A percentile compares a stretch with the other conserved stretches of the same genome.
Conservation (phyloP, 1,140 invertebrate species). For the Dreissena polymorpha region DNA sequence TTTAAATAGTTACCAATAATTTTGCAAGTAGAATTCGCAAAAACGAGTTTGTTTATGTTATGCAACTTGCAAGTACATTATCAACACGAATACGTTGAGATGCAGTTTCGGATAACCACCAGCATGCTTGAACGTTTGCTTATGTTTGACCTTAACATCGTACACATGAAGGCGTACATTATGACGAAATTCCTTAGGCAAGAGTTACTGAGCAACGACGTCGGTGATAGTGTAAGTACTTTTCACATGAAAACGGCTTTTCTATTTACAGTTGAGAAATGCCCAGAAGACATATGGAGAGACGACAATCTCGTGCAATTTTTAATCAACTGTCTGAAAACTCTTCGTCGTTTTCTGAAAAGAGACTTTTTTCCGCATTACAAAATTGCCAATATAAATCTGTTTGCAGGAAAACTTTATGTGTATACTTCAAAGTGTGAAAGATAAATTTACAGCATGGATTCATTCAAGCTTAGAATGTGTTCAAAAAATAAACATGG, state of each 20-base stretch:
- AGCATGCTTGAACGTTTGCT: neutral
- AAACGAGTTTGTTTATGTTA: too few relatives aligned
- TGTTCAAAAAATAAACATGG: neutral
- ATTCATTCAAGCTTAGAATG: neutral
- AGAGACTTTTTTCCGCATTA: neutral
- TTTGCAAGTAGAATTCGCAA: too few relatives aligned
- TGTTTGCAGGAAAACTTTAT: neutral
- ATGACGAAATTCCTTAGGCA: neutral
- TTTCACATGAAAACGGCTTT: slow-evolving; percentile 3
- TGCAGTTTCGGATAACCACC: neutral
- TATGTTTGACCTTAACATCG: neutral
- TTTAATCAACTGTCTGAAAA: neutral
- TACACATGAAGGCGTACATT: neutral
- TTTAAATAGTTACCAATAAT: too few relatives aligned
- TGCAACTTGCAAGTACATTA: too few relatives aligned
- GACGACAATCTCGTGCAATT: neutral
- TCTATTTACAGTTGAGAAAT: neutral
- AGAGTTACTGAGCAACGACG: neutral
- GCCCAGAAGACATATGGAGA: neutral
- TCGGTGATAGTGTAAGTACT: neutral
- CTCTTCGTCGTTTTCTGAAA: neutral
- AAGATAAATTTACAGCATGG: neutral
- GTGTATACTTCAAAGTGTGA: neutral
- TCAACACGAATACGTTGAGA: neutral
- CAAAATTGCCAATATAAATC: neutral